A percentile compares a stretch with the other conserved stretches of the same genome.
Evolutionary conservation across 2,797 vertebrate species (phyloP).

Genomic region (Eidolon dupreanum): DNA sequence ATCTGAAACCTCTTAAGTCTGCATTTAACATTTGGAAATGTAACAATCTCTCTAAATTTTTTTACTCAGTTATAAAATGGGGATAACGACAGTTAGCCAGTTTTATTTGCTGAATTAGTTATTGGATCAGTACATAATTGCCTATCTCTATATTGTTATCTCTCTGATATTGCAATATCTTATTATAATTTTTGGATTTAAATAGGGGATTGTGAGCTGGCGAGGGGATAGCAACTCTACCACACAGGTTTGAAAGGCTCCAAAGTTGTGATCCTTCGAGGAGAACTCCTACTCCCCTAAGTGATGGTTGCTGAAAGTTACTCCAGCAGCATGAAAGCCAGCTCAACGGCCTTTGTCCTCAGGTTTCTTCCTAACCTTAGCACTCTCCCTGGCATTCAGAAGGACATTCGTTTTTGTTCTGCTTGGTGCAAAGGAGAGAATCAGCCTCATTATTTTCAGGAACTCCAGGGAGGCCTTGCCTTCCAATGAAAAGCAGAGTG

Average conservation of each 20-base stretch:
- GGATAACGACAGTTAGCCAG: not conserved
- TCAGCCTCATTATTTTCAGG: slow-evolving; percentile 29
- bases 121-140: not conserved
- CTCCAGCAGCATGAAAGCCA: not conserved
- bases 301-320: not conserved
- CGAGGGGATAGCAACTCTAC: not conserved
- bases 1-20: not conserved
- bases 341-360: not conserved
- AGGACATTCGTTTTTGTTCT: slow-evolving; percentile 14
- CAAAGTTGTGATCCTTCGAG: not conserved
- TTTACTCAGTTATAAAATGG: not conserved
- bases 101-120: slow-evolving; percentile 31
- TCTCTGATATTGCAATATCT: not conserved
- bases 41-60: not conserved
- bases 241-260: not conserved
- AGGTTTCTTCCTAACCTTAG: not conserved
- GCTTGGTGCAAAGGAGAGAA: not conserved
- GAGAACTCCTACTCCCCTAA: not conserved
- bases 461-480: not conserved
- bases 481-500: not conserved
- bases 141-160: not conserved
- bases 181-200: not conserved
- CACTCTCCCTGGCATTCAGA: not conserved
- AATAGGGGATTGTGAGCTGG: not conserved
- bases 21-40: not conserved